A percentile compares a stretch with the other conserved stretches of the same genome.
Evolutionary conservation across 2,888 invertebrate genomes (phyloP).

Genomic region (Ariolimax columbianus): DNA sequence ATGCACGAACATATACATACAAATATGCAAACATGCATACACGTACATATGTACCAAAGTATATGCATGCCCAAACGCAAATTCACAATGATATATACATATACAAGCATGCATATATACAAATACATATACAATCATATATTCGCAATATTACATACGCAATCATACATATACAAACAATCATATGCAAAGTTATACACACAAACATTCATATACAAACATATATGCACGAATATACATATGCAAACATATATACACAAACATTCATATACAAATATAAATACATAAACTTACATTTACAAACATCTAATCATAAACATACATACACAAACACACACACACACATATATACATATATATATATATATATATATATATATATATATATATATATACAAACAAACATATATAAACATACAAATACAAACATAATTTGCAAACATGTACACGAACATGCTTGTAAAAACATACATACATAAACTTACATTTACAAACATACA

Average conservation of each 20-base stretch:
- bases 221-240: background rate
- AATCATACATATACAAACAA: background rate
- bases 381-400: background rate
- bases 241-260: background rate
- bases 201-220: background rate
- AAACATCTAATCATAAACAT: too few relatives aligned
- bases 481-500: too few relatives aligned
- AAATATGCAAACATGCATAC: too few relatives aligned
- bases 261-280: background rate
- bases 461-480: too few relatives aligned
- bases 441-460: too few relatives aligned
- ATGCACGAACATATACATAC: too few relatives aligned
- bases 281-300: background rate
- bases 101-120: background rate
- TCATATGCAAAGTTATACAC: background rate
- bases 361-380: background rate
- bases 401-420: too few relatives aligned
- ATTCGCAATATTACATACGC: background rate
- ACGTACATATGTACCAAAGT: too few relatives aligned
- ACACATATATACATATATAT: background rate
- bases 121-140: slow-evolving; percentile 3
- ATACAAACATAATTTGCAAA: too few relatives aligned
- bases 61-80: too few relatives aligned
- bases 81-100: too few relatives aligned
- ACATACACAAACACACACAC: background rate